Percentiles rank a stretch among this genome's conserved stretches.
These are phyloP conservation scores for Oceanodroma leucorhoa DNA, from an alignment of 2,797 vertebrate genomes.

Conservation along the genomic window DNA sequence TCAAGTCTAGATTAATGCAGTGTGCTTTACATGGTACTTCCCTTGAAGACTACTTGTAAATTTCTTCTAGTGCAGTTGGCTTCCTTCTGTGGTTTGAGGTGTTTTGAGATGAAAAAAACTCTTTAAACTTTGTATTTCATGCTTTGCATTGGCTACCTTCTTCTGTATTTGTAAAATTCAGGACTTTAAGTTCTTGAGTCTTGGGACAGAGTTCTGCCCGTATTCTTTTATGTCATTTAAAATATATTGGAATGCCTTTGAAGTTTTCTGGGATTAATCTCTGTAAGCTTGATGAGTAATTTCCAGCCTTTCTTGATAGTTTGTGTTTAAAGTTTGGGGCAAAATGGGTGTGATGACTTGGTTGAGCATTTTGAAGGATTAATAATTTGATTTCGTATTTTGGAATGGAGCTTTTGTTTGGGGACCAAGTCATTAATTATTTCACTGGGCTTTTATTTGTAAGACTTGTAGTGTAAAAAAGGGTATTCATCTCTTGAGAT, in stretches of 20 bases:
- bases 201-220: neutral
- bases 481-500: neutral
- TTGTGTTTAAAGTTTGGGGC: neutral
- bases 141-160: neutral
- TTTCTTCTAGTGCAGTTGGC: conserved; percentile 25
- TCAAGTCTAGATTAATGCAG: conserved; percentile 50
- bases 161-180: conserved; percentile 23
- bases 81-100: conserved; percentile 26
- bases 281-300: neutral
- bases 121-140: conserved; percentile 12
- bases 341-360: neutral
- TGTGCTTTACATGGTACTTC: conserved; percentile 35
- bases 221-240: neutral
- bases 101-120: neutral
- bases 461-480: neutral
- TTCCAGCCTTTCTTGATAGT: neutral
- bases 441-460: neutral
- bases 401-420: neutral
- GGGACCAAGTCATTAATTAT: neutral
- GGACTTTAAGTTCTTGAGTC: neutral
- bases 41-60: conserved; percentile 24
- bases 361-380: neutral
- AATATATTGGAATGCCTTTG: neutral
- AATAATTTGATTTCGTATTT: neutral
- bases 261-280: neutral